These are phyloP conservation scores for Orientallactaga sibirica DNA, from an alignment of 2,797 vertebrate genomes.

Conservation along the genomic window DNA sequence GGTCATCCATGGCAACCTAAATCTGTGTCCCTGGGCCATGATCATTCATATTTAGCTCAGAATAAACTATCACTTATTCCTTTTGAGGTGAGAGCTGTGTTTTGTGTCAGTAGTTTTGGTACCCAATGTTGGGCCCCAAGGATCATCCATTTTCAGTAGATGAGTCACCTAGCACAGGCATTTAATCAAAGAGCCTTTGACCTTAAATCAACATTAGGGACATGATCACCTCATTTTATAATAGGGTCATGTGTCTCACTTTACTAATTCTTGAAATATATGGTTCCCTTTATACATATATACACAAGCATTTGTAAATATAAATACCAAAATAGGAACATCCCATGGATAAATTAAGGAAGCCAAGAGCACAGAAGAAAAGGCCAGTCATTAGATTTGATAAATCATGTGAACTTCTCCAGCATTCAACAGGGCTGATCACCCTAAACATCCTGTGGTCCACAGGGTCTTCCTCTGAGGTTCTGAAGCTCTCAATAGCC, in stretches of 20 bases:
- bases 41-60: background rate
- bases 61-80: background rate
- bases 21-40: background rate
- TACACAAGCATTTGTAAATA: constrained; percentile 75
- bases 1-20: background rate
- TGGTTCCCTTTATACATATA: constrained; percentile 74
- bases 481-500: constrained; percentile 92
- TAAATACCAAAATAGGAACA: constrained; percentile 62
- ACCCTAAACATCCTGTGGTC: background rate
- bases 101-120: background rate
- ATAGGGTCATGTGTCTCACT: constrained; percentile 38
- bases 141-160: background rate
- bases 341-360: constrained; percentile 34
- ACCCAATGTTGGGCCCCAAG: background rate
- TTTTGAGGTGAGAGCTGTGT: no score
- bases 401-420: constrained; percentile 57
- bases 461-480: constrained; percentile 5
- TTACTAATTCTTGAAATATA: constrained; percentile 68
- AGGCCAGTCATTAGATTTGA: constrained; percentile 53
- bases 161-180: background rate
- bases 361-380: constrained; percentile 50
- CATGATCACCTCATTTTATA: constrained; percentile 36
- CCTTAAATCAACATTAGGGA: constrained; percentile 39
- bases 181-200: constrained; percentile 9
- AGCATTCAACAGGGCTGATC: background rate